These are phyloP conservation scores for Parasteatoda tepidariorum DNA, from an alignment of 1,140 invertebrate species.

Conservation along the genomic window DNA sequence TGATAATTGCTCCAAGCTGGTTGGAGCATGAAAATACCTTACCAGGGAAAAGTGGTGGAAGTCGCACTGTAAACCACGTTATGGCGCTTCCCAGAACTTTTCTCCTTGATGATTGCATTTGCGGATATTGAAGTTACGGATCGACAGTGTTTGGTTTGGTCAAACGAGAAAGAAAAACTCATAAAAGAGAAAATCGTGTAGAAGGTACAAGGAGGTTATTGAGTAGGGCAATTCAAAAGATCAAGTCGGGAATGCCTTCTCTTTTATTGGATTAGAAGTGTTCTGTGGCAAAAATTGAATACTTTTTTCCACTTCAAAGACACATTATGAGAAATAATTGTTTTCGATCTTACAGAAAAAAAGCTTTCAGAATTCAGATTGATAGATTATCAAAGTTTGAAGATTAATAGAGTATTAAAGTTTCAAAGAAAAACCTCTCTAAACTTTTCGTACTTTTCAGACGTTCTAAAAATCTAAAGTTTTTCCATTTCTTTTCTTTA, in stretches of 20 bases:
- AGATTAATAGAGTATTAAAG: too few species aligned
- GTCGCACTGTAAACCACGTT: background rate
- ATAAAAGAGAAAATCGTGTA: background rate
- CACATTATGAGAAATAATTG: too few species aligned
- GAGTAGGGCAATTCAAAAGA: slow-evolving; percentile 2
- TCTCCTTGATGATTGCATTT: slow-evolving; percentile 25
- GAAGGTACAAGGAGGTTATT: background rate
- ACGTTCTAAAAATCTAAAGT: too few species aligned
- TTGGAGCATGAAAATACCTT: background rate
- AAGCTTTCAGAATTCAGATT: too few species aligned
- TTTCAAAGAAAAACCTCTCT: too few species aligned
- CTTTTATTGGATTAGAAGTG: slow-evolving; percentile 22
- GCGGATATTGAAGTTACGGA: slow-evolving; percentile 27
- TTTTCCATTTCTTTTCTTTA: too few species aligned
- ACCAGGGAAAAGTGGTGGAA: background rate
- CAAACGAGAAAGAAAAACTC: background rate
- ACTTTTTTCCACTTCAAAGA: too few species aligned
- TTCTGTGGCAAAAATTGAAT: too few species aligned
- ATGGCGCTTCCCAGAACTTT: background rate
- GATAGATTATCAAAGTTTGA: too few species aligned
- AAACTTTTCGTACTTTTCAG: too few species aligned
- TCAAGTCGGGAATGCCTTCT: background rate
- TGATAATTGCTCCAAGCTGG: slow-evolving; percentile 46
- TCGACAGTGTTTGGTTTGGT: background rate
- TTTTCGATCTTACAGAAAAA: too few species aligned